Base-by-base conservation (phyloP, 2,113 vertebrate genomes). In the Malurus melanocephalus region DNA sequence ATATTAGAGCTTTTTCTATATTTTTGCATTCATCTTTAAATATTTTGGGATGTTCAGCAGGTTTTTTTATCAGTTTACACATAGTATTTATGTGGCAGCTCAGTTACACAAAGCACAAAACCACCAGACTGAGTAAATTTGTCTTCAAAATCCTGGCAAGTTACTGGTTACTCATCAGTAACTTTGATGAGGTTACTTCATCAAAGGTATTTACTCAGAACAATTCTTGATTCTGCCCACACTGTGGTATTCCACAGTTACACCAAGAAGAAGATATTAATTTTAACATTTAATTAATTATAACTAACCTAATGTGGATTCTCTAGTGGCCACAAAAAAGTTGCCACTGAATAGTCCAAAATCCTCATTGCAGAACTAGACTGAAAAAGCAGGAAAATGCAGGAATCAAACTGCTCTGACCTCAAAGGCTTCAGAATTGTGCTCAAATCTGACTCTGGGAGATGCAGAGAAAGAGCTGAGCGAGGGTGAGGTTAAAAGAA, bases 401-500 rank as follows among this genome's bases (percentile, higher is more conserved):
- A 67, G 53, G 24, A 72, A 62, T 9, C 16, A 16, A 42, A 45
- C 3, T 69, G 66, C 51, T 84, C 30, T 78, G 80, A 65, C 27
- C 38, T 65, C 60, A 55, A 53, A 86, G 85, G 22, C 26, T 66
- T 30, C 22, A 78, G 61, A 52, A 28, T 27, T 19, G 32, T 3
- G 6, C 15, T 53, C 56, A 42, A 21, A 79, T 51, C 10, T 61
- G 73, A 45, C 68, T 89, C 56, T 48, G 61, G 60, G 92, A 91
- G 49, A 84, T 12, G 57, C 5, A 74, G 65, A 83, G 46, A 66
- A 89, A 78, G 80, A 94, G 68, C 40, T 59, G 51, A 80, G 80
- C 67, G 52, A 60, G 33, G 89, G 45, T 59, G 80, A 84, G 57
- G 81, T 90, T 95, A 83, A 90, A 92, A 93, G 5, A 69, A 64